Percentiles rank a stretch among this genome's conserved stretches.
Conservation (phyloP, 2,888 invertebrate species). For the Luperina testacea region DNA sequence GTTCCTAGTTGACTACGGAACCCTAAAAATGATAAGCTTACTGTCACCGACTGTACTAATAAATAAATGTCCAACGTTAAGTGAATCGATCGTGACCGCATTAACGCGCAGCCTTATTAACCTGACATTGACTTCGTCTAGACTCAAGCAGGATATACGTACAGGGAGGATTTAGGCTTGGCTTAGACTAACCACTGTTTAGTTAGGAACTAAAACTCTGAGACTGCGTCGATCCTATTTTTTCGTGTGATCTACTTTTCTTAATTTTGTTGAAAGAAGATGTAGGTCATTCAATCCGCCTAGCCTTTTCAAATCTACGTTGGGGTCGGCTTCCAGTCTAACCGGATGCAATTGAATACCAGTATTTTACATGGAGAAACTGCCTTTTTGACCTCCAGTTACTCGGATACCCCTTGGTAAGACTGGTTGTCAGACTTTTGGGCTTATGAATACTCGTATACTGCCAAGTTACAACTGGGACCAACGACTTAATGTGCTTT, state of each 20-base stretch:
- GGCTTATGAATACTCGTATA: background rate
- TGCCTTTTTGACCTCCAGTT: background rate
- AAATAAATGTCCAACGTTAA: constrained; percentile 62
- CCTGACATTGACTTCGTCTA: constrained; percentile 72
- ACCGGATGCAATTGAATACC: background rate
- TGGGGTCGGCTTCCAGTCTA: background rate
- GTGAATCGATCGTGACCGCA: constrained; percentile 72
- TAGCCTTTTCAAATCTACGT: no score
- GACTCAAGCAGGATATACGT: constrained; percentile 41
- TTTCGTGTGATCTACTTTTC: background rate
- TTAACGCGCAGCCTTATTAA: constrained; percentile 66
- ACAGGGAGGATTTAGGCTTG: constrained; percentile 2
- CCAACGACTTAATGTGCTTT: background rate
- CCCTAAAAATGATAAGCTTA: background rate
- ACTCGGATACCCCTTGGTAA: background rate
- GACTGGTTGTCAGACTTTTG: background rate
- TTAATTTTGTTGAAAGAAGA: background rate
- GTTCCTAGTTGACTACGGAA: no score
- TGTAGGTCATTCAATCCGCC: background rate
- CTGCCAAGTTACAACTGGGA: background rate
- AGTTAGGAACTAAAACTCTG: background rate
- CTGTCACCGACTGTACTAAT: constrained; percentile 37
- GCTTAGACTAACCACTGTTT: background rate
- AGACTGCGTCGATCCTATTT: background rate
- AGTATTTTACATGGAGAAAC: background rate